Evolutionary conservation across 2,888 invertebrate genomes (phyloP).

Genomic region (Drosophila vallismaia): DNA sequence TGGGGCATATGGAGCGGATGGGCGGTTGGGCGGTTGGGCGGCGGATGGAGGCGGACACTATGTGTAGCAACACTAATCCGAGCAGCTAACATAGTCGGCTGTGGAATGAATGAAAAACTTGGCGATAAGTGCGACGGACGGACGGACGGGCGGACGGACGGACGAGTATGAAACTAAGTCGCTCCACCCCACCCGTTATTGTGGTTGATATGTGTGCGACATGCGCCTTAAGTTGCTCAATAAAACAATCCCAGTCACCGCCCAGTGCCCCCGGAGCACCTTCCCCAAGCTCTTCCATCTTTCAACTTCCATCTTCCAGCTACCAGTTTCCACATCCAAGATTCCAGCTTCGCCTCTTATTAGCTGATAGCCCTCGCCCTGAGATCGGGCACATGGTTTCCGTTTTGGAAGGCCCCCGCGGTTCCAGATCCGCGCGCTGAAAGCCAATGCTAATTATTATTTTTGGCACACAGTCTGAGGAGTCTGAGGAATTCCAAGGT

Average conservation of each 20-base stretch:
- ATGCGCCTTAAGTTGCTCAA: conserved; percentile 31
- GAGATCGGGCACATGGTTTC: conserved; percentile 74
- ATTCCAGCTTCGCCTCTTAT: conserved; percentile 11
- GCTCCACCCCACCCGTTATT: conserved; percentile 30
- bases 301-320: conserved; percentile 1
- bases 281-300: conserved; percentile 29
- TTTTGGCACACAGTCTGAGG: conserved; percentile 16
- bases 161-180: conserved; percentile 42
- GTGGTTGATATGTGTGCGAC: conserved; percentile 47
- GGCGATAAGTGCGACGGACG: conserved; percentile 52
- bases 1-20: conserved; percentile 61
- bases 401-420: conserved; percentile 59
- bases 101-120: conserved; percentile 62
- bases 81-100: conserved; percentile 55
- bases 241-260: conserved; percentile 25
- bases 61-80: conserved; percentile 60
- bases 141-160: too few relatives aligned
- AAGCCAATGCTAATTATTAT: conserved; percentile 2
- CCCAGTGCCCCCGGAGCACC: conserved; percentile 47
- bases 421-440: background rate
- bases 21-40: conserved; percentile 25
- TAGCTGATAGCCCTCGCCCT: conserved; percentile 66
- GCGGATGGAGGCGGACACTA: conserved; percentile 16
- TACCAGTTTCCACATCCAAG: conserved; percentile 15
- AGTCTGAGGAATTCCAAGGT: conserved; percentile 27